These are phyloP conservation scores for Prunella fulvescens DNA, from an alignment of 2,113 vertebrate genomes.

Conservation along the genomic window DNA sequence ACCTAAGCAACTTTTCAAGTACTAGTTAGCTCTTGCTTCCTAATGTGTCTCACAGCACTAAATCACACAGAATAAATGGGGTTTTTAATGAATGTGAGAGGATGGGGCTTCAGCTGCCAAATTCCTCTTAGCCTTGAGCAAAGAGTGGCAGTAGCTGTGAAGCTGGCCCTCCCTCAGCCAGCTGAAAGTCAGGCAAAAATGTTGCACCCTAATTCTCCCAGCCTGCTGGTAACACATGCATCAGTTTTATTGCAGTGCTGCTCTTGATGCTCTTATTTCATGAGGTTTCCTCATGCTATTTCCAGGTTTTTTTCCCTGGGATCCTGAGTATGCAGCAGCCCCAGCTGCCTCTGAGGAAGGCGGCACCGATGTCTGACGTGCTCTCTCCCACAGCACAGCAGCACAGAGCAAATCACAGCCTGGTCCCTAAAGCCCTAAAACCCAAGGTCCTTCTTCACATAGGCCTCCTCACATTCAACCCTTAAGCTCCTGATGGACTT, in stretches of 20 bases:
- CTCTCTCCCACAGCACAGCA: neutral
- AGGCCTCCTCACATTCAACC: neutral
- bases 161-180: neutral
- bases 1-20: slow-evolving; percentile 54
- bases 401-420: neutral
- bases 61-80: slow-evolving; percentile 36
- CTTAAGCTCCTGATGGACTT: neutral
- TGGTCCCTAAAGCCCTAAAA: neutral
- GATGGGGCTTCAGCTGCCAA: slow-evolving; percentile 23
- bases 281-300: neutral
- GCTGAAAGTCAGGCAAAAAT: neutral
- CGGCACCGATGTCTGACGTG: accelerated
- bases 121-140: neutral
- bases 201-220: neutral
- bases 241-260: neutral
- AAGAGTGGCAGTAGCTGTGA: neutral
- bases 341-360: neutral
- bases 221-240: neutral
- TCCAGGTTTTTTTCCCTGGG: neutral
- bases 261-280: neutral
- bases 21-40: slow-evolving; percentile 27
- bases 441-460: neutral
- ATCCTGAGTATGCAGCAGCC: neutral
- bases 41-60: slow-evolving; percentile 36
- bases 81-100: slow-evolving; percentile 26